Evolutionary conservation across 2,888 invertebrate species (phyloP).

Genomic region (Cerastis rubricosa): DNA sequence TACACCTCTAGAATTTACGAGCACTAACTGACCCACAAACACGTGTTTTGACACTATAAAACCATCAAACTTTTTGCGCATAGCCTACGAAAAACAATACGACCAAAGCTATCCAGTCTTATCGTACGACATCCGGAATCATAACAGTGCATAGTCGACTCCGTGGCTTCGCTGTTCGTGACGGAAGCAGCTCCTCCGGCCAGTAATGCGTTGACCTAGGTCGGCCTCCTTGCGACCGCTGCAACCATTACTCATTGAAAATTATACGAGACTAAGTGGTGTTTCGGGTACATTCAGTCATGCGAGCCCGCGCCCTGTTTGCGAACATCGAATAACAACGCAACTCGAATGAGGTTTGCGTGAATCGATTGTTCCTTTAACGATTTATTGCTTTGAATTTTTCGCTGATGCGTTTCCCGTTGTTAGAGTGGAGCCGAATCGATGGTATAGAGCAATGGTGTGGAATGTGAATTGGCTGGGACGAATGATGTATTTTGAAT

Average conservation of each 20-base stretch:
- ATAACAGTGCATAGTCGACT: constrained; percentile 66
- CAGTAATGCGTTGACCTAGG: constrained; percentile 87
- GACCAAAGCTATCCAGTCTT: constrained; percentile 53
- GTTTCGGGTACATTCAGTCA: constrained; percentile 86
- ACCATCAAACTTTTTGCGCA: constrained; percentile 57
- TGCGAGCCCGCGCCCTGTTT: constrained; percentile 71
- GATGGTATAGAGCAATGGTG: constrained; percentile 51
- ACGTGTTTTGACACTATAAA: constrained; percentile 57
- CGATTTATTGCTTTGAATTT: constrained; percentile 76
- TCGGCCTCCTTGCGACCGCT: constrained; percentile 76
- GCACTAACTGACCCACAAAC: constrained; percentile 44
- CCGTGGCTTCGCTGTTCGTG: constrained; percentile 70
- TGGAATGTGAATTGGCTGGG: constrained; percentile 54
- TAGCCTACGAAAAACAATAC: constrained; percentile 33
- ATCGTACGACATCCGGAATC: constrained; percentile 65
- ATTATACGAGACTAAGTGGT: constrained; percentile 89
- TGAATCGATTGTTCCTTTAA: constrained; percentile 74
- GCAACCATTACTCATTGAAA: constrained; percentile 88
- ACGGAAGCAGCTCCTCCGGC: constrained; percentile 78
- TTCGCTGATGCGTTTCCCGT: constrained; percentile 75
- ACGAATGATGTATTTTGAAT: constrained; percentile 32
- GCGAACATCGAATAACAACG: constrained; percentile 70
- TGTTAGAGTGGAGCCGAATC: constrained; percentile 55
- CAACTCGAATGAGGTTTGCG: constrained; percentile 70
- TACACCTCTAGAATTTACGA: constrained; percentile 36